phyloP scores from a whole-genome alignment of 1,140 invertebrate species.

The Bactericera cockerelli region DNA sequence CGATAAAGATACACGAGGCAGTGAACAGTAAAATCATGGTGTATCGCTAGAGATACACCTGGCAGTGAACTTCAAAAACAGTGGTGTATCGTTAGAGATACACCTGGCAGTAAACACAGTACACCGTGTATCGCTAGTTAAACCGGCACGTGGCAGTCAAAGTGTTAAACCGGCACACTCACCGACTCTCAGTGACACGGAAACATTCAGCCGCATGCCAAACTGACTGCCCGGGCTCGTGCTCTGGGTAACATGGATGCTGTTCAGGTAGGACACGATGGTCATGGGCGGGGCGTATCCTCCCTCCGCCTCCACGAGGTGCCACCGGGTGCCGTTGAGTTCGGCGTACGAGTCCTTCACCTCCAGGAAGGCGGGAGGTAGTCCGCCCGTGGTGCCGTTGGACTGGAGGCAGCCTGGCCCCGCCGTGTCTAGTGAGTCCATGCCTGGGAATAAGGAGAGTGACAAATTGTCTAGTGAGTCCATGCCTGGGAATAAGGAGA shows the following conservation, averaged over 20 bases:
- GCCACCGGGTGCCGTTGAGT: slow-evolving; percentile 45
- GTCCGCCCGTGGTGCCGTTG: slow-evolving; percentile 24
- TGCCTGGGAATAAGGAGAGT: neutral
- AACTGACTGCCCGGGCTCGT: slow-evolving; percentile 5
- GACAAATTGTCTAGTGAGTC: neutral
- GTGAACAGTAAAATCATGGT: no score
- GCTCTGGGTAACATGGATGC: slow-evolving; percentile 35
- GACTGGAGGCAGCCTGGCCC: slow-evolving; percentile 20
- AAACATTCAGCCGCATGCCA: slow-evolving; percentile 33
- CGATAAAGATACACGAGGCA: no score
- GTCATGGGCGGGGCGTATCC: slow-evolving; percentile 32
- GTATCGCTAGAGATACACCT: no score
- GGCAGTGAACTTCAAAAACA: no score
- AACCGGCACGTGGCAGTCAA: no score
- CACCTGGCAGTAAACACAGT: no score
- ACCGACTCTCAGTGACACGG: slow-evolving; percentile 27
- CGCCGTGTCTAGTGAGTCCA: neutral
- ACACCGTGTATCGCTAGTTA: no score
- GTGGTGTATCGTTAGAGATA: no score
- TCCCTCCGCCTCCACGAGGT: slow-evolving; percentile 36
- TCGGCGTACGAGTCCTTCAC: slow-evolving; percentile 48
- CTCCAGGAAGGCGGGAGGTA: slow-evolving; percentile 30
- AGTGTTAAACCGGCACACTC: no score
- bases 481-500: neutral
- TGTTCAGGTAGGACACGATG: slow-evolving; percentile 44